Conservation (phyloP, 2,888 invertebrate species). For the Dione vanillae region DNA sequence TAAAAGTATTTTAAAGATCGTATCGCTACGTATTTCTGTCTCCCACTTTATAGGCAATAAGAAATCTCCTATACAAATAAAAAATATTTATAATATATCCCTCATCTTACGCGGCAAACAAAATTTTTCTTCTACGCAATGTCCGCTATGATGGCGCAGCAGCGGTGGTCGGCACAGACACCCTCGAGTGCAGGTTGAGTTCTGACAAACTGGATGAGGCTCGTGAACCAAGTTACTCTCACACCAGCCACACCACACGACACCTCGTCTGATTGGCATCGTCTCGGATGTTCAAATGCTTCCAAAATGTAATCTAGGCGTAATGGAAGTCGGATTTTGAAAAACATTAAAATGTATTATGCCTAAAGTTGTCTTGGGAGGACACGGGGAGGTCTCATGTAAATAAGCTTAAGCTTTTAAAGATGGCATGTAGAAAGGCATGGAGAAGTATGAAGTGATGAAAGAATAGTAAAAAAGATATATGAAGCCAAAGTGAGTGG, state of each 20-base stretch:
- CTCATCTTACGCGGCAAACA: conserved; percentile 60
- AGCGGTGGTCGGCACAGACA: conserved; percentile 69
- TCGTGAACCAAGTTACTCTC: conserved; percentile 25
- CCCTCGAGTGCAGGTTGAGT: conserved; percentile 61
- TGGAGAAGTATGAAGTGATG: no score
- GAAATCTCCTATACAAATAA: conserved; percentile 53
- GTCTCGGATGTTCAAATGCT: conserved; percentile 30
- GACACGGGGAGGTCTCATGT: no score
- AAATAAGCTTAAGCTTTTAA: no score
- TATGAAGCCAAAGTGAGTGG: no score
- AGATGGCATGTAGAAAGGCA: no score
- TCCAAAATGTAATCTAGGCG: conserved; percentile 37
- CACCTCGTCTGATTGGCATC: conserved; percentile 67
- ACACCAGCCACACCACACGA: conserved; percentile 64
- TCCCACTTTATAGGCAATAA: conserved; percentile 50
- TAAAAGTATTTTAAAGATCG: no score
- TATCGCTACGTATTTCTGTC: no score
- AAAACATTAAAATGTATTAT: no score
- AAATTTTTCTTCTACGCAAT: conserved; percentile 59
- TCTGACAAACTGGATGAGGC: conserved; percentile 27
- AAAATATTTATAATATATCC: background rate
- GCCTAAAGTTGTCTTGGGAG: no score
- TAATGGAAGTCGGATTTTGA: background rate
- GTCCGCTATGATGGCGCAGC: conserved; percentile 65
- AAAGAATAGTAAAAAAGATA: no score